A percentile compares a stretch with the other conserved stretches of the same genome.
Evolutionary conservation across 2,113 vertebrate species (phyloP).

Genomic region (Delphinus delphis): DNA sequence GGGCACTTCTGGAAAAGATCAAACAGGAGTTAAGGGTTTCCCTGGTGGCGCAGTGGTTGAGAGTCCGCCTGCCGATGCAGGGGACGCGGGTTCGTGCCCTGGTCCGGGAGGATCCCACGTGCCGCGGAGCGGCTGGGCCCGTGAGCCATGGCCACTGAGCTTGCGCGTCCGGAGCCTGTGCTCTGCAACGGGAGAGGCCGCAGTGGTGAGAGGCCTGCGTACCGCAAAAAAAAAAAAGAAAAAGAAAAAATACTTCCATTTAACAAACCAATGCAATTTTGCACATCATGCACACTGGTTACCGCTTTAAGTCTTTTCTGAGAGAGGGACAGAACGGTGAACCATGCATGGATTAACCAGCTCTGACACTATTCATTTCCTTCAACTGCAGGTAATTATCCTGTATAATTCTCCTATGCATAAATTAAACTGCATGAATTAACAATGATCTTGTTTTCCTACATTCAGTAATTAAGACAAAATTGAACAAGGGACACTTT

Average conservation of each 20-base stretch:
- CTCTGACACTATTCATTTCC: slow-evolving; percentile 66
- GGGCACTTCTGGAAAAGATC: slow-evolving; percentile 48
- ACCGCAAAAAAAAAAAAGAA: too few relatives aligned
- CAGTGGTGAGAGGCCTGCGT: too few relatives aligned
- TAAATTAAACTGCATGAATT: slow-evolving; percentile 64
- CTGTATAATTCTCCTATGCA: slow-evolving; percentile 59
- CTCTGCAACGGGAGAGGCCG: too few relatives aligned
- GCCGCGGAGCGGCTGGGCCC: too few relatives aligned
- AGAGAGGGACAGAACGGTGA: slow-evolving; percentile 59
- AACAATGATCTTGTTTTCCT: slow-evolving; percentile 59
- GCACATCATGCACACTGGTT: slow-evolving; percentile 54
- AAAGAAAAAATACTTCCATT: background rate
- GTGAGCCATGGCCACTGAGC: too few relatives aligned
- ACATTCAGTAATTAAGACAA: slow-evolving; percentile 49
- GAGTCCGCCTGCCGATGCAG: too few relatives aligned
- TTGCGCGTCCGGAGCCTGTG: too few relatives aligned
- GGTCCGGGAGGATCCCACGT: too few relatives aligned
- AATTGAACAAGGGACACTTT: slow-evolving; percentile 1
- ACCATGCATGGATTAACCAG: background rate
- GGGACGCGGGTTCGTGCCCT: too few relatives aligned
- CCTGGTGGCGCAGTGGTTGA: too few relatives aligned
- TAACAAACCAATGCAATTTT: slow-evolving; percentile 17
- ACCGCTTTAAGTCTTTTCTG: slow-evolving; percentile 57
- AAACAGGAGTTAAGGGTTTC: background rate
- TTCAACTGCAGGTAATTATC: slow-evolving; percentile 75